A percentile compares a stretch with the other conserved stretches of the same genome.
Conservation (phyloP, 2,113 vertebrate genomes). For the Uropsilus gracilis region DNA sequence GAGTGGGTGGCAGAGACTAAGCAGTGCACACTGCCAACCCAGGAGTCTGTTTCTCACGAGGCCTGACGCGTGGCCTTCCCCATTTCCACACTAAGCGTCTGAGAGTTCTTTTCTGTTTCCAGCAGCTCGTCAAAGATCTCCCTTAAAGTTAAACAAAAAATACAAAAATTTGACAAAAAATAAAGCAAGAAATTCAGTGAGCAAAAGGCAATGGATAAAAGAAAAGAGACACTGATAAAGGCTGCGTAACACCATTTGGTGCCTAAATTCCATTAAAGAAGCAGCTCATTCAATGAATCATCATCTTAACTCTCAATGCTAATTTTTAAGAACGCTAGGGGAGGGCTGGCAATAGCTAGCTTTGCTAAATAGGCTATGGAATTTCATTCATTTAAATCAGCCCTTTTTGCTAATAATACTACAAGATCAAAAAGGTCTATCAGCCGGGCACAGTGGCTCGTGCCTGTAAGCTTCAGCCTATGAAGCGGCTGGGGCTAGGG, state of each 20-base stretch:
- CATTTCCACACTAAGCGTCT: constrained; percentile 82
- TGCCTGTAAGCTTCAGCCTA: too few species aligned
- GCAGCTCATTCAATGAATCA: neutral
- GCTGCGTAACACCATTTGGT: neutral
- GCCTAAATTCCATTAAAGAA: constrained; percentile 30
- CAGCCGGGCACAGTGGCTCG: too few species aligned
- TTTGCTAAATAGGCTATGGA: constrained; percentile 20
- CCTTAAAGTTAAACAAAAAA: constrained; percentile 85
- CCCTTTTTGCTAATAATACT: neutral
- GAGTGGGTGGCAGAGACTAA: neutral
- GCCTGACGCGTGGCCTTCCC: constrained; percentile 84
- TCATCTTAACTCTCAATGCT: neutral
- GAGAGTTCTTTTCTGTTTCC: constrained; percentile 91
- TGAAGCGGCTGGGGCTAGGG: too few species aligned
- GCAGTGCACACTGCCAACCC: constrained; percentile 48
- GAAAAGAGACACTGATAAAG: neutral
- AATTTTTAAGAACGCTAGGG: neutral
- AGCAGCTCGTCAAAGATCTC: constrained; percentile 96
- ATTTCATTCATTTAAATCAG: neutral
- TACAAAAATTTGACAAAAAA: too few species aligned
- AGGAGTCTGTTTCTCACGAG: constrained; percentile 79
- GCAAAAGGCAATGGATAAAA: neutral
- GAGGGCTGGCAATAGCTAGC: neutral
- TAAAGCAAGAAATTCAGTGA: constrained; percentile 18
- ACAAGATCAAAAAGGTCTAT: neutral